Evolutionary conservation across 2,797 vertebrate genomes (phyloP).

Genomic region (Sciaenops ocellatus): DNA sequence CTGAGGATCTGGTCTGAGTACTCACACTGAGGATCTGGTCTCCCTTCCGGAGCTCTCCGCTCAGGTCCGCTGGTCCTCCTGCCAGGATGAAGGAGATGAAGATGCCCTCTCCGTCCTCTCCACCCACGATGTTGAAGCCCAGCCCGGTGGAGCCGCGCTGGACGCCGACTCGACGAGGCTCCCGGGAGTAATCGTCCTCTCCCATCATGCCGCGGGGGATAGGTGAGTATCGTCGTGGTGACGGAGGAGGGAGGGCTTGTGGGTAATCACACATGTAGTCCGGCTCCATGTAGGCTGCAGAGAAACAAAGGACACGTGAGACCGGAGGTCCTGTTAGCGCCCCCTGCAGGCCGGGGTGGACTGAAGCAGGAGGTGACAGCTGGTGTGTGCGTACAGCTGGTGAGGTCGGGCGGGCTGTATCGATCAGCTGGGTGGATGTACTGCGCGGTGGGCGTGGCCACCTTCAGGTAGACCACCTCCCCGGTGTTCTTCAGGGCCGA

Average conservation of each 20-base stretch:
- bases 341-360: too few relatives aligned
- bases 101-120: conserved; percentile 92
- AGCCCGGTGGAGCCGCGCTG: conserved; percentile 89
- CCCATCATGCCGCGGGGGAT: conserved; percentile 87
- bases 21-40: conserved; percentile 92
- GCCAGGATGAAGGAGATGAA: conserved; percentile 95
- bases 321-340: too few relatives aligned
- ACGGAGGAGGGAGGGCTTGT: conserved; percentile 89
- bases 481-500: conserved; percentile 94
- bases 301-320: not conserved
- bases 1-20: conserved; percentile 18
- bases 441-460: conserved; percentile 89
- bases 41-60: conserved; percentile 90
- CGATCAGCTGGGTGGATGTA: conserved; percentile 81
- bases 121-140: conserved; percentile 93
- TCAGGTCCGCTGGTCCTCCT: conserved; percentile 92
- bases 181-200: conserved; percentile 87
- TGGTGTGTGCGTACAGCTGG: conserved; percentile 66
- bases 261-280: conserved; percentile 92
- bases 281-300: conserved; percentile 89
- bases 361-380: not conserved
- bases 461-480: conserved; percentile 95
- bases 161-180: conserved; percentile 88
- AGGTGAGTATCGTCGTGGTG: conserved; percentile 90
- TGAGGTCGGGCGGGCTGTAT: conserved; percentile 78